Evolutionary conservation across 1,140 invertebrate species (phyloP), one percentile per base, ranked within the genome.

Genomic region (Pteromalus puparum): DNA sequence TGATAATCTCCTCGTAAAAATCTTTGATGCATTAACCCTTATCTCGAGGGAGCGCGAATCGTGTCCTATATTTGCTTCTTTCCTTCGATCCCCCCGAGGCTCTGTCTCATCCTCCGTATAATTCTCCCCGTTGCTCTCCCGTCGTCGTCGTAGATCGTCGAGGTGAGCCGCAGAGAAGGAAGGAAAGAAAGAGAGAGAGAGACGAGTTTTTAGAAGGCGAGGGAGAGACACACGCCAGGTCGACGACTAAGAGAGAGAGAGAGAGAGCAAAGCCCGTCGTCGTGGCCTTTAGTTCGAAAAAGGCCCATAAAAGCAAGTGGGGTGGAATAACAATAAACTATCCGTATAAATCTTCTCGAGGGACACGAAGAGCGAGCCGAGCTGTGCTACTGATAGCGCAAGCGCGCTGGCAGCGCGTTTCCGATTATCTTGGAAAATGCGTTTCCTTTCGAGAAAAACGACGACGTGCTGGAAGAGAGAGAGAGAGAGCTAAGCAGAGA

Each of bases 241-340:
- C 77, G 65, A 68, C 38, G 67, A 72, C 53, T 65, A 42, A 42
- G 30, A 34, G 30, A 34, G 30, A 34, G 30, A 34, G 30, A 34
- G 28, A 30, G 21, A 80, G 78, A 75, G 73, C 73, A 21, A 61
- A 53, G 13, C n/a, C n/a, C 34, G 34, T 72, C 87, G 85, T 83
- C 85, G 79, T 70, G 84, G 83, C 83, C 88, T 88, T 90, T 88
- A 88, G 88, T 88, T 88, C 78, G 85, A 88, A 88, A 86, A 87
- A 88, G 89, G 87, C 87, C 90, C 89, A 90, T 92, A 92, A 91
- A 92, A 91, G 89, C 89, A 91, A 92, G 90, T 90, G 88, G 89
- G 87, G 89, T 89, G 88, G 90, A 91, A 92, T 92, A 92, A 92
- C 91, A 92, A 91, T 92, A 91, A 92, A 91, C 90, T 91, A 92